Base-by-base conservation (phyloP, 2,113 vertebrate species). In the Vimba vimba region DNA sequence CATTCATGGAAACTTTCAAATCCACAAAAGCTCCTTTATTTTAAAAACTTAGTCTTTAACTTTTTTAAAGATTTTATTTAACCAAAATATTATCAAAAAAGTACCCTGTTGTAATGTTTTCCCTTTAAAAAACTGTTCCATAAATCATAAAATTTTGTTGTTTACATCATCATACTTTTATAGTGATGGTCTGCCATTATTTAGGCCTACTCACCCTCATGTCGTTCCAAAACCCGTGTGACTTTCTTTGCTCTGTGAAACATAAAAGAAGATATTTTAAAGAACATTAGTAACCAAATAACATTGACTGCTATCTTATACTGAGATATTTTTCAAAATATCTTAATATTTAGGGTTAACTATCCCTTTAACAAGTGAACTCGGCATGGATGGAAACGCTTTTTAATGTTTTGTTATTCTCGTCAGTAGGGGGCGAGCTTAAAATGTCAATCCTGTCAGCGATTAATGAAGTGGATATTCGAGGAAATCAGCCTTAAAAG, bases 321-420 rank as follows among this genome's bases (percentile, higher is more conserved):
- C 17, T 33, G 27, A 66, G 64, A 33, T 30, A 17, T 33, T 66
- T 33, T 68, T 3, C 62, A 7, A 66, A 66, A 6, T 15, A 27
- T 36, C 7, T 68, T 21, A 6, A 71, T 10, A 13, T 71, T 39
- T 71, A 8, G 33, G 68, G 33, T 69, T 15, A 21, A 71, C 68
- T 71, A 23, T 71, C 2, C 33, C 0, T 73, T 73, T 73, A 45
- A n/a, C 21, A 45, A 73, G 39, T 45, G 36, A n/a, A 73, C 0
- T 43, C 23, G 1, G 0, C 36, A 71, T 23, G 8, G 36, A 45
- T 43, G 8, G 36, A 45, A 73, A 36, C 9, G 9, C 4, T 43
- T 71, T 71, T 69, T 43, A 71, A 6, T 73, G 30, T 68, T 68
- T 36, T 36, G 66, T 36, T 69, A 21, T 69, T 69, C 30, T 69